These are phyloP conservation scores for Halesus radiatus DNA, from an alignment of 1,140 invertebrate genomes.

Conservation along the genomic window DNA sequence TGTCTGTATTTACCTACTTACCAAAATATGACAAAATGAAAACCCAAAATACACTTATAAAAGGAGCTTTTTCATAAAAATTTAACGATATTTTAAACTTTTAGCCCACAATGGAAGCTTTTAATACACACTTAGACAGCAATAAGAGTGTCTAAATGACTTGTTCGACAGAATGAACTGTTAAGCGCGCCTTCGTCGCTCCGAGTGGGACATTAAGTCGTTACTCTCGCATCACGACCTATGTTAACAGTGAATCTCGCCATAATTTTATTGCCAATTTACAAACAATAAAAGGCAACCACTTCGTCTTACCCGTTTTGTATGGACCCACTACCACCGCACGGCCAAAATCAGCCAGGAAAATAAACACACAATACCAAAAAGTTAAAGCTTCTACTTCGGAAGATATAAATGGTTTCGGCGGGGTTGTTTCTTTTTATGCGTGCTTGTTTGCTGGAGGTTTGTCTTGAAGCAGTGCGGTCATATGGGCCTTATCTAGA, in stretches of 20 bases:
- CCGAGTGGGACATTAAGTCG: constrained; percentile 38
- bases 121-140: not conserved
- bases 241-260: constrained; percentile 49
- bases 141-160: constrained; percentile 27
- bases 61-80: no score
- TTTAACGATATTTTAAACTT: not conserved
- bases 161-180: constrained; percentile 34
- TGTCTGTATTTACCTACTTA: no score
- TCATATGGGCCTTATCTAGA: constrained; percentile 55
- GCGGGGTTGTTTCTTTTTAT: not conserved
- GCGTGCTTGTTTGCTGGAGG: not conserved
- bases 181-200: constrained; percentile 16
- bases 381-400: not conserved
- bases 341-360: constrained; percentile 46
- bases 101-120: not conserved
- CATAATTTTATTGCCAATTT: constrained; percentile 72
- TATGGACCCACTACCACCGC: constrained; percentile 59
- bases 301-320: constrained; percentile 65
- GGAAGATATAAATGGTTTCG: not conserved
- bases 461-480: not conserved
- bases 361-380: not conserved
- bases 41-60: no score
- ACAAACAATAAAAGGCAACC: constrained; percentile 72
- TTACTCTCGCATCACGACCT: constrained; percentile 47
- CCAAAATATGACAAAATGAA: no score